Evolutionary conservation across 2,113 vertebrate genomes (phyloP), one percentile per base, ranked within the genome.

Genomic region (Leptocoma aspasia): DNA sequence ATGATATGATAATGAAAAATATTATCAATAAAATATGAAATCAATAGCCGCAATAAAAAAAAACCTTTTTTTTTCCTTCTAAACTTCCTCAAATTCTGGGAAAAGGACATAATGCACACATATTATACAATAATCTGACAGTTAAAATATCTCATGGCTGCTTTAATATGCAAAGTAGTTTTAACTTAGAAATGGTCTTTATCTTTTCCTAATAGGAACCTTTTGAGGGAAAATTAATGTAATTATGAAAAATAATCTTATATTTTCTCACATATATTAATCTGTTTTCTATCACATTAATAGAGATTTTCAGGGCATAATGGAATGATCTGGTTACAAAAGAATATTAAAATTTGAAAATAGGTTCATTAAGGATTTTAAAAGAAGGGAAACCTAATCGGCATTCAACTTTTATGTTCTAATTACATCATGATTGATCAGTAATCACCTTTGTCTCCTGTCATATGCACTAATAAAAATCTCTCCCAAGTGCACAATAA

Each of bases 371-470:
- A 88, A 90, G 33, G 26, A 60, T 71, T 95, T 91, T 86, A 41
- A 82, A 90, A 69, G 24, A 91, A 82, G 15, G 26, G 12, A 84
- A 82, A 85, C 22, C 27, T 92, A 94, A 92, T 95, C 20, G 12
- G 72, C 42, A 80, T 90, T 88, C 47, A 86, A 50, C 33, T 54
- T 94, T 49, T 53, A 45, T 79, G 27, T 86, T 86, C 70, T 89
- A 92, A 89, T 96, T 90, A 91, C 5, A 4, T 71, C 60, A 72
- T 75, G 86, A 95, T 93, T 78, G 92, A 96, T 92, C 82, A 87
- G 70, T 66, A 92, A 95, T 84, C 89, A 94, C 33, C 65, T 80
- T 80, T 91, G 13, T 83, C 54, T 94, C 37, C 54, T 37, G 57
- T 73, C 53, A 89, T 50, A 78, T 27, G 57, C 85, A 64, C 44